A percentile compares a stretch with the other conserved stretches of the same genome.
Evolutionary conservation across 2,113 vertebrate species (phyloP).

Genomic region (Ameiurus melas): DNA sequence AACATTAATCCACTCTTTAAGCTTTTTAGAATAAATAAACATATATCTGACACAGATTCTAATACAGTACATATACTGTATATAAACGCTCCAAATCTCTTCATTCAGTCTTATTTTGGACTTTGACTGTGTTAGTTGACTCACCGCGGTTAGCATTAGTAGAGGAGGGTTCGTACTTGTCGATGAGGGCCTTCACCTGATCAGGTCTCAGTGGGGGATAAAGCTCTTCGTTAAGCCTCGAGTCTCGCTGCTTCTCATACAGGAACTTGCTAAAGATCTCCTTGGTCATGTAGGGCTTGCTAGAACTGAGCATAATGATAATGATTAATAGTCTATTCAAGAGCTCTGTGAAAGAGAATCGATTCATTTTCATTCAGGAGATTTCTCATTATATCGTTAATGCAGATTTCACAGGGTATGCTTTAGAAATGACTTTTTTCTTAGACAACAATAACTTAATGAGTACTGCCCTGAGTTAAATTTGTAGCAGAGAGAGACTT

Average conservation of each 20-base stretch:
- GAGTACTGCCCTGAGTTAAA: neutral
- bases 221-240: slow-evolving; percentile 87
- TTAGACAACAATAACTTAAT: neutral
- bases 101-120: neutral
- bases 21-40: neutral
- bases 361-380: neutral
- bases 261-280: slow-evolving; percentile 93
- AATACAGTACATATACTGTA: neutral
- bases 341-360: neutral
- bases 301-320: slow-evolving; percentile 66
- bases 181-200: slow-evolving; percentile 88
- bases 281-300: slow-evolving; percentile 96
- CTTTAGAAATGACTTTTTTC: neutral
- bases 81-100: neutral
- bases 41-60: neutral
- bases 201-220: slow-evolving; percentile 84
- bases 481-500: slow-evolving; percentile 62
- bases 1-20: neutral
- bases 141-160: slow-evolving; percentile 88
- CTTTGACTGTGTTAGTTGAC: slow-evolving; percentile 36
- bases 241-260: slow-evolving; percentile 91
- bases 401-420: neutral
- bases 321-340: neutral
- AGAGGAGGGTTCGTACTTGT: slow-evolving; percentile 87
- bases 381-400: neutral